Percentiles rank a stretch among this genome's conserved stretches.
These are phyloP conservation scores for Alexandromys oeconomus DNA, from an alignment of 2,797 vertebrate species.

Conservation along the genomic window DNA sequence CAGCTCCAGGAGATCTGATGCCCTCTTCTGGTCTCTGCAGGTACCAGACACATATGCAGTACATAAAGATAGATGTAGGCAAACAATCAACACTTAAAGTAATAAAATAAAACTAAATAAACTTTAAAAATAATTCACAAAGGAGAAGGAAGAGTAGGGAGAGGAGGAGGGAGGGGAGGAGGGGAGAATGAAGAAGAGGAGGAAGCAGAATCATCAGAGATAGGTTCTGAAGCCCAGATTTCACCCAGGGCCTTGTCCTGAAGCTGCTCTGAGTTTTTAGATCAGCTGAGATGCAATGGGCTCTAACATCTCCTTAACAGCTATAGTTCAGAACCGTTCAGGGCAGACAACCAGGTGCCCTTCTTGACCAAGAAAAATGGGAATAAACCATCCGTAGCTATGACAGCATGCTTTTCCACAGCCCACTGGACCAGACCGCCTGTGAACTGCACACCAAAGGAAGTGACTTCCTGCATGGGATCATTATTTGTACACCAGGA, in stretches of 20 bases:
- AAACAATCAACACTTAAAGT: background rate
- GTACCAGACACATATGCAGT: background rate
- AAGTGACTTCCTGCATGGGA: conserved; percentile 31
- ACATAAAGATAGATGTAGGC: background rate
- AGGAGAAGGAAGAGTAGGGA: too few species aligned
- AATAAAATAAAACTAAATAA: background rate
- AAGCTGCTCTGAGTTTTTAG: background rate
- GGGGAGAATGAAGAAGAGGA: background rate
- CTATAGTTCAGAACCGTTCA: background rate
- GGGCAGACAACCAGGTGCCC: background rate
- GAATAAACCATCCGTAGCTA: background rate
- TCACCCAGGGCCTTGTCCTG: background rate
- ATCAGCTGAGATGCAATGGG: background rate
- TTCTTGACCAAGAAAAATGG: background rate
- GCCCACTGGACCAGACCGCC: background rate
- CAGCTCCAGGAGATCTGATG: background rate
- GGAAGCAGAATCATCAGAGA: background rate
- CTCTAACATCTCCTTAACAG: background rate
- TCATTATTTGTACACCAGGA: conserved; percentile 41
- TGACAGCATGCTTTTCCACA: background rate
- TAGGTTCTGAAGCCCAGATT: background rate
- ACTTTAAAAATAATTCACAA: background rate
- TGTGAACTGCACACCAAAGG: background rate
- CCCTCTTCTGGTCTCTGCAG: background rate
- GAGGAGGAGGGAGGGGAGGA: background rate